These are phyloP conservation scores for Catostomus latipinnis DNA, from an alignment of 2,797 vertebrate genomes.

Conservation along the genomic window DNA sequence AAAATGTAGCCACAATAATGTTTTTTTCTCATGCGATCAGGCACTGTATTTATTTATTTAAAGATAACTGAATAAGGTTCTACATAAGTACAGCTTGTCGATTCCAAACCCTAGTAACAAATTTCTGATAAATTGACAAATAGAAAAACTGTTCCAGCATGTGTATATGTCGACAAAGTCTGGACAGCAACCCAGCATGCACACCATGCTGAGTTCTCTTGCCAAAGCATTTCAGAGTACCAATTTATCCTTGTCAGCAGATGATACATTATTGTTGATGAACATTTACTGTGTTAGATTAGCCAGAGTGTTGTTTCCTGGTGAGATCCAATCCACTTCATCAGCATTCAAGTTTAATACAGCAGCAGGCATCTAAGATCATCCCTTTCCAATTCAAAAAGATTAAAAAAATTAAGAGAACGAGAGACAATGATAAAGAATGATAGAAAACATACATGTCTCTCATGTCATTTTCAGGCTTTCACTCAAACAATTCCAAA, in stretches of 20 bases:
- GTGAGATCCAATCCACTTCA: slow-evolving; percentile 45
- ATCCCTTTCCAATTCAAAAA: slow-evolving; percentile 16
- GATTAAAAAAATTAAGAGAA: not conserved
- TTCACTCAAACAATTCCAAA: slow-evolving; percentile 56
- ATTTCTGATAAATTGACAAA: not conserved
- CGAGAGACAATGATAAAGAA: not conserved
- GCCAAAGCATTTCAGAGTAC: slow-evolving; percentile 44
- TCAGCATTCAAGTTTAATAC: slow-evolving; percentile 42
- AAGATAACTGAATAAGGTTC: too few species aligned
- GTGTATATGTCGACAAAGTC: not conserved
- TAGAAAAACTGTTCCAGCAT: not conserved
- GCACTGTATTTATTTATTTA: too few species aligned
- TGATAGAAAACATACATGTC: slow-evolving; percentile 28
- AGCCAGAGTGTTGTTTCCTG: slow-evolving; percentile 38
- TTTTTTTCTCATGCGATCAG: too few species aligned
- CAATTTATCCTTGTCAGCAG: slow-evolving; percentile 45
- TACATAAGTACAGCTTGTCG: not conserved
- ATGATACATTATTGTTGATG: slow-evolving; percentile 53
- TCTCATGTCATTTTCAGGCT: slow-evolving; percentile 10
- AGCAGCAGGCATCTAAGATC: slow-evolving; percentile 36
- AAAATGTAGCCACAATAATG: too few species aligned
- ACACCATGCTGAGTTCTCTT: slow-evolving; percentile 15
- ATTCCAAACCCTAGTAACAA: not conserved
- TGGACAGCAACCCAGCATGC: slow-evolving; percentile 17
- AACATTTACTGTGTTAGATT: slow-evolving; percentile 52